Conservation (phyloP, 2,113 vertebrate genomes). For the Eulemur macaco region DNA sequence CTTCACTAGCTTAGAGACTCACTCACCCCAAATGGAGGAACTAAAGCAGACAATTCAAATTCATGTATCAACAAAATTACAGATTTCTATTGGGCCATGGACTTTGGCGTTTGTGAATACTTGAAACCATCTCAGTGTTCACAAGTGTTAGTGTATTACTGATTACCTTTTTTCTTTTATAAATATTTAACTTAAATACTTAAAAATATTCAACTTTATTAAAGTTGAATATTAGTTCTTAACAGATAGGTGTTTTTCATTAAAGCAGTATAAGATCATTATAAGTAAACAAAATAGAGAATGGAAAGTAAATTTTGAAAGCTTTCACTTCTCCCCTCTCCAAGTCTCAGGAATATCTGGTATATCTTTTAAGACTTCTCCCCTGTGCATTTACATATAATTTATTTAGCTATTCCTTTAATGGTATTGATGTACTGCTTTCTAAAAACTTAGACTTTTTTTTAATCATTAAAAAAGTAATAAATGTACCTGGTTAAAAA, state of each 20-base stretch:
- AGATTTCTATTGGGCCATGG: not conserved
- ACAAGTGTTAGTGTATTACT: conserved; percentile 10
- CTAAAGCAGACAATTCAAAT: not conserved
- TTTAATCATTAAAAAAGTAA: not conserved
- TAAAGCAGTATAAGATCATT: not conserved
- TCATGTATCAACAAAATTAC: not conserved
- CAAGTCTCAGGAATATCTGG: not conserved
- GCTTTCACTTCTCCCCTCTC: not conserved
- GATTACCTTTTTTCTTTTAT: conserved; percentile 11
- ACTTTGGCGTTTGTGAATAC: not conserved
- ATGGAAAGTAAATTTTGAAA: conserved; percentile 26
- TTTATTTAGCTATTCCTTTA: not conserved
- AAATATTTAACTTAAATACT: conserved; percentile 20
- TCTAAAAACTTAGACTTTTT: not conserved
- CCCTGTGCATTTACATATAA: not conserved
- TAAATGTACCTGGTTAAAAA: not conserved
- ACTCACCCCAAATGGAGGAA: not conserved
- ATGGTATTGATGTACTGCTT: not conserved
- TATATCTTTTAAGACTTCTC: not conserved
- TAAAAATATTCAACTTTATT: not conserved
- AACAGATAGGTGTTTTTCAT: conserved; percentile 26
- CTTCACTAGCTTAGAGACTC: not conserved
- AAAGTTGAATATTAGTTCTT: not conserved
- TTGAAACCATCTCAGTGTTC: not conserved
- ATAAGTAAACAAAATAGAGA: conserved; percentile 1